Conservation (phyloP, 92 coral and sea anemone species). For the Virgularia gustaviana region DNA sequence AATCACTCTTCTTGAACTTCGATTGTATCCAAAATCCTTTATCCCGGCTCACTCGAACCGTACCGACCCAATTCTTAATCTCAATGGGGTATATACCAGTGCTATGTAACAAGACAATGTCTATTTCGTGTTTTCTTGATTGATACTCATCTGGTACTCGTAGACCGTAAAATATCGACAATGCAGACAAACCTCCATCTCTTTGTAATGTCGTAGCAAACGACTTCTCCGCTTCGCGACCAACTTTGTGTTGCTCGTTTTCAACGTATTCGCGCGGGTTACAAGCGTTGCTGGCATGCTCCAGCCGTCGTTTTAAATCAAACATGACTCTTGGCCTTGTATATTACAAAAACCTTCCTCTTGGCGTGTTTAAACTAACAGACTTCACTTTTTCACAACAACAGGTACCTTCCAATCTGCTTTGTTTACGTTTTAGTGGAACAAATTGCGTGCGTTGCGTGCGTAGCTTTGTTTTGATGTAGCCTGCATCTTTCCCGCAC, state of each 20-base stretch:
- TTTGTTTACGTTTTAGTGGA: no score
- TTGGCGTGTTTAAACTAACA: no score
- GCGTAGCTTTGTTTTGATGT: no score
- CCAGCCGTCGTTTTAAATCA: slow-evolving; percentile 72
- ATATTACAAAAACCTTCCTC: no score
- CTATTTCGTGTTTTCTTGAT: slow-evolving; percentile 84
- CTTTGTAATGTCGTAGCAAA: slow-evolving; percentile 65
- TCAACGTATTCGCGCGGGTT: slow-evolving; percentile 83
- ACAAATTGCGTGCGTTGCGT: no score
- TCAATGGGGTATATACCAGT: slow-evolving; percentile 81
- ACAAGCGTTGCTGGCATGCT: slow-evolving; percentile 83
- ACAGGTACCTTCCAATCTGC: no score
- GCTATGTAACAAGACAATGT: slow-evolving; percentile 68
- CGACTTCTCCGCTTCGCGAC: slow-evolving; percentile 81
- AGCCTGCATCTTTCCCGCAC: no score
- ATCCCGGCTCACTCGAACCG: slow-evolving; percentile 62
- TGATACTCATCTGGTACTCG: slow-evolving; percentile 90
- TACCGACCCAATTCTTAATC: slow-evolving; percentile 87
- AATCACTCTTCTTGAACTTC: slow-evolving; percentile 50
- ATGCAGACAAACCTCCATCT: slow-evolving; percentile 61
- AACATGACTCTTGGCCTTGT: slow-evolving; percentile 76
- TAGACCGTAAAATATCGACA: slow-evolving; percentile 83
- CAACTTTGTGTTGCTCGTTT: slow-evolving; percentile 78
- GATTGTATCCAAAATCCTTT: slow-evolving; percentile 81
- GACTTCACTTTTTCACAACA: no score